Conservation (phyloP, 2,888 invertebrate genomes). For the Dysmachus trigonus region DNA sequence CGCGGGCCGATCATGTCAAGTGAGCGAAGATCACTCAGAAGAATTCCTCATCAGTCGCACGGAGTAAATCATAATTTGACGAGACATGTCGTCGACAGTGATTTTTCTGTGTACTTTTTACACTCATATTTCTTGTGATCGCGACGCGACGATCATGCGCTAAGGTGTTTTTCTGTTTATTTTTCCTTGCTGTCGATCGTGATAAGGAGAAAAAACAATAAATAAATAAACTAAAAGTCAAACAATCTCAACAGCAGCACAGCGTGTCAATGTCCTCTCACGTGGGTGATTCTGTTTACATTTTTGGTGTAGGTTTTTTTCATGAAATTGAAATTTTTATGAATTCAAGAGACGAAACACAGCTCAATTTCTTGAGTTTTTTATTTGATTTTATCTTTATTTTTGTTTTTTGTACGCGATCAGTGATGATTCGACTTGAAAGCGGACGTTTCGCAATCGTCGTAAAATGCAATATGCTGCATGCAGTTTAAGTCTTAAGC, state of each 20-base stretch:
- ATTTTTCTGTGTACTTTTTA: conserved; percentile 1
- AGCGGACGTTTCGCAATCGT: not conserved
- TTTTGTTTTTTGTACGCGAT: not conserved
- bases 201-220: too few relatives aligned
- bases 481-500: not conserved
- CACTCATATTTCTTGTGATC: not conserved
- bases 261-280: not conserved
- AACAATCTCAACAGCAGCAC: not conserved
- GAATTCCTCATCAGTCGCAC: not conserved
- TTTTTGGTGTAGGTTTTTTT: not conserved
- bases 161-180: not conserved
- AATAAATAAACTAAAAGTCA: not conserved
- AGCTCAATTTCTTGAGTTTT: not conserved
- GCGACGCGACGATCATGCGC: not conserved
- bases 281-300: not conserved
- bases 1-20: conserved; percentile 1
- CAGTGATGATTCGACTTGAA: not conserved
- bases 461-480: not conserved
- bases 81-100: conserved; percentile 24
- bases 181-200: not conserved
- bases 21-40: not conserved
- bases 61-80: conserved; percentile 29
- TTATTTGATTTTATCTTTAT: not conserved
- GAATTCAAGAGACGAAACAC: not conserved
- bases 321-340: not conserved